A percentile compares a stretch with the other conserved stretches of the same genome.
Evolutionary conservation across 2,113 vertebrate genomes (phyloP).

Genomic region (Cyrtonyx montezumae): DNA sequence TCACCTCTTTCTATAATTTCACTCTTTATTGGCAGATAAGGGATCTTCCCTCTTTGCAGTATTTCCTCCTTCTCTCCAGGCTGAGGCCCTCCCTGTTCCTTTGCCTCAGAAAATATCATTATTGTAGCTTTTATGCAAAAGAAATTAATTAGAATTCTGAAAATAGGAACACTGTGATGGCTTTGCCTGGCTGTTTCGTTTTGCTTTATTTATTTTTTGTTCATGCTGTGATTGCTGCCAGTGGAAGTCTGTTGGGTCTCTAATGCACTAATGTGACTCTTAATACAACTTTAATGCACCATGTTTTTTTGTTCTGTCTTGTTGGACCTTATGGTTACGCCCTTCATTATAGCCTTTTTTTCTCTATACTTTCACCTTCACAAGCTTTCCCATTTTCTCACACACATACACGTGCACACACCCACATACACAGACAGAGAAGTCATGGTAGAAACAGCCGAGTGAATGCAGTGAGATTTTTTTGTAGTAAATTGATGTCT

Average conservation of each 20-base stretch:
- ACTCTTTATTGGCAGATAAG: not conserved
- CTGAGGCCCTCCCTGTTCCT: not conserved
- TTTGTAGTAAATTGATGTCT: not conserved
- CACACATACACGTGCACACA: not conserved
- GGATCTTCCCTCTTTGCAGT: not conserved
- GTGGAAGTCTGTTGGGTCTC: not conserved
- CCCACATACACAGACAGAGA: not conserved
- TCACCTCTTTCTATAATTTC: not conserved
- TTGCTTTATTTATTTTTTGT: not conserved
- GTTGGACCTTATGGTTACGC: not conserved
- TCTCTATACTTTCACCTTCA: not conserved
- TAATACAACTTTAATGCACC: not conserved
- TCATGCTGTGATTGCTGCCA: not conserved
- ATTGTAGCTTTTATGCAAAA: not conserved
- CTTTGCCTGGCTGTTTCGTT: not conserved
- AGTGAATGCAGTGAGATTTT: not conserved
- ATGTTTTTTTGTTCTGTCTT: not conserved
- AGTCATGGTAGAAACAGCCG: not conserved
- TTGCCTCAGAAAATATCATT: not conserved
- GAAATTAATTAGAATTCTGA: not conserved
- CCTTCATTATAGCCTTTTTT: not conserved
- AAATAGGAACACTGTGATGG: not conserved
- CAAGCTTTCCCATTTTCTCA: not conserved
- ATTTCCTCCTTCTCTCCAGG: not conserved
- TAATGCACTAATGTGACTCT: not conserved